These are phyloP conservation scores for Tricholauxania praeusta DNA, from an alignment of 2,888 invertebrate species.

Conservation along the genomic window DNA sequence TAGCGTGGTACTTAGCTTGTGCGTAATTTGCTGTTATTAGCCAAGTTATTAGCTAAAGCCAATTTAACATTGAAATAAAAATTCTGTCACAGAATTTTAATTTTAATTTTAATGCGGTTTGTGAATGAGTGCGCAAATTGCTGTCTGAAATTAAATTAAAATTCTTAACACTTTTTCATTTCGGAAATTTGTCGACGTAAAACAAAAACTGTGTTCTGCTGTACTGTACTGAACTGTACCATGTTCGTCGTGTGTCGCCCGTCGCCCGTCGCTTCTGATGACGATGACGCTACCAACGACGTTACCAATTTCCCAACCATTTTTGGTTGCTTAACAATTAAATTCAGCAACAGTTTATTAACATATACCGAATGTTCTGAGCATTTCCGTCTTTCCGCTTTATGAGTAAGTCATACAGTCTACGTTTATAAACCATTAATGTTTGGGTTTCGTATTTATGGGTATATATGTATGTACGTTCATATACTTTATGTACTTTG, in stretches of 20 bases:
- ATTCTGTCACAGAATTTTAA: slow-evolving; percentile 18
- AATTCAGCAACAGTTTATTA: slow-evolving; percentile 1
- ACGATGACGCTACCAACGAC: background rate
- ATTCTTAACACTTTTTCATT: slow-evolving; percentile 13
- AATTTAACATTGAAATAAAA: slow-evolving; percentile 16
- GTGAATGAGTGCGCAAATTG: slow-evolving; percentile 15
- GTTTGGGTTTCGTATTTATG: too few relatives aligned
- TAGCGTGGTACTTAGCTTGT: too few relatives aligned
- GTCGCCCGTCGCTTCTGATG: background rate
- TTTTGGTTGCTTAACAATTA: slow-evolving; percentile 11
- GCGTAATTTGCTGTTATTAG: background rate
- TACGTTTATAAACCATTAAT: background rate
- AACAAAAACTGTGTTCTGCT: slow-evolving; percentile 11
- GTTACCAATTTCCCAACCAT: slow-evolving; percentile 1
- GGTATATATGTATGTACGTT: too few relatives aligned
- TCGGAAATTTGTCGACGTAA: background rate
- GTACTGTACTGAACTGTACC: background rate
- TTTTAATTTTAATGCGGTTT: background rate
- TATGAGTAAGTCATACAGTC: background rate
- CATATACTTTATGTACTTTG: background rate
- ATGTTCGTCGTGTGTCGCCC: background rate
- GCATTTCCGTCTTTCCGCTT: slow-evolving; percentile 22
- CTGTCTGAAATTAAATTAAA: slow-evolving; percentile 4
- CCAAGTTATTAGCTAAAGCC: slow-evolving; percentile 19
- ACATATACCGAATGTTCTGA: slow-evolving; percentile 2